These are phyloP conservation scores for Eulemur albifrons DNA, from an alignment of 2,797 vertebrate species.

Conservation along the genomic window DNA sequence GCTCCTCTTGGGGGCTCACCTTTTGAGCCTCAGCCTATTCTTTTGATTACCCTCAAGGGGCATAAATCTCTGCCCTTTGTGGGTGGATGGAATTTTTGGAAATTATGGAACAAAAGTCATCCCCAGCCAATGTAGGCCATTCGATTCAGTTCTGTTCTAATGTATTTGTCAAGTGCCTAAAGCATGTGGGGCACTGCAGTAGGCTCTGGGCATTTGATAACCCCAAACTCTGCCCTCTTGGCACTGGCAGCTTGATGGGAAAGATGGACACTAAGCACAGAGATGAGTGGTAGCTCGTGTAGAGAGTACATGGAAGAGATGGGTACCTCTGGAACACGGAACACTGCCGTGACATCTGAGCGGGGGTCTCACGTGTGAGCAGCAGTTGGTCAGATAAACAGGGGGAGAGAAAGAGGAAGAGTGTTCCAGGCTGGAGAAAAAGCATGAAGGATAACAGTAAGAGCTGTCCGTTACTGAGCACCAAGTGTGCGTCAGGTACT, in stretches of 20 bases:
- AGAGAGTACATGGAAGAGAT: neutral
- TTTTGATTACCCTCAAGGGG: neutral
- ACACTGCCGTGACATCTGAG: neutral
- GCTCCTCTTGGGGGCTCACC: neutral
- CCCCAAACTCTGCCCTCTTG: neutral
- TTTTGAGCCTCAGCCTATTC: neutral
- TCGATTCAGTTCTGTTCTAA: neutral
- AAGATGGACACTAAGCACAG: neutral
- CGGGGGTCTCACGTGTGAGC: neutral
- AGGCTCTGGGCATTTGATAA: neutral
- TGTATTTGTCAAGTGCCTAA: neutral
- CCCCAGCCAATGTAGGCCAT: neutral
- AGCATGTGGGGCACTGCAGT: neutral
- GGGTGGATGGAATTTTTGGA: neutral
- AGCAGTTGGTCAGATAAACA: neutral
- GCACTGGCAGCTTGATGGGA: neutral
- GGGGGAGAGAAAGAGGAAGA: neutral
- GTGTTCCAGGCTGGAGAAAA: neutral
- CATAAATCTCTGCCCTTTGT: neutral
- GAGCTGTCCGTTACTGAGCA: neutral
- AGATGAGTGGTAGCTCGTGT: accelerated
- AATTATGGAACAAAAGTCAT: neutral
- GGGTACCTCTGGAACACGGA: accelerated
- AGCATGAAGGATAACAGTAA: neutral
- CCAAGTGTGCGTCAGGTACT: neutral